These are phyloP conservation scores for Argyra leucocephala DNA, from an alignment of 2,888 invertebrate genomes.

Conservation along the genomic window DNA sequence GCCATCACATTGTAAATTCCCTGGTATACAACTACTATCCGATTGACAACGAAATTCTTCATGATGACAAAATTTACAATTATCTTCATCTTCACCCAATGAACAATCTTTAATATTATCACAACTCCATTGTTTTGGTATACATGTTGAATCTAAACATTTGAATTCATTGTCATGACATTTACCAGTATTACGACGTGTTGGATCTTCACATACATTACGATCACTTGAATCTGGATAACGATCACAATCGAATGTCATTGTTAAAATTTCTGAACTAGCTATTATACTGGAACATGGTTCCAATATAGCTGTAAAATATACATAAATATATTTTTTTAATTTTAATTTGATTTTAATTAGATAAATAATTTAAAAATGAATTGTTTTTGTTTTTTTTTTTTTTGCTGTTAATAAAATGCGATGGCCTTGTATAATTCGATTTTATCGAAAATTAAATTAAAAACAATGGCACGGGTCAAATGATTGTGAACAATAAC, in stretches of 20 bases:
- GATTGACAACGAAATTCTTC: constrained; percentile 45
- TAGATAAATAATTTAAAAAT: background rate
- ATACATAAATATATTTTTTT: background rate
- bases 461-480: too few relatives aligned
- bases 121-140: constrained; percentile 52
- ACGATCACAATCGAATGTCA: constrained; percentile 52
- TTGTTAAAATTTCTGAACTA: constrained; percentile 46
- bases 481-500: too few relatives aligned
- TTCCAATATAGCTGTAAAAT: constrained; percentile 50
- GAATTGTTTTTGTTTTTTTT: too few relatives aligned
- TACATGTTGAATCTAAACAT: constrained; percentile 52
- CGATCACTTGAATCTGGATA: constrained; percentile 49
- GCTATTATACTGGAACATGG: constrained; percentile 53
- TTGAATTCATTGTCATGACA: constrained; percentile 50
- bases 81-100: constrained; percentile 44
- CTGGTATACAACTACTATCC: constrained; percentile 48
- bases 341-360: background rate
- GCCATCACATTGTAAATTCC: constrained; percentile 54
- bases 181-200: constrained; percentile 37
- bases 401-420: background rate
- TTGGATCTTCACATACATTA: constrained; percentile 48
- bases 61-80: constrained; percentile 43
- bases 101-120: constrained; percentile 46
- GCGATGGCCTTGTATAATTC: background rate
- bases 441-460: too few relatives aligned